These are phyloP conservation scores for Lasioglossum vierecki DNA, from an alignment of 2,888 invertebrate genomes.

Conservation along the genomic window DNA sequence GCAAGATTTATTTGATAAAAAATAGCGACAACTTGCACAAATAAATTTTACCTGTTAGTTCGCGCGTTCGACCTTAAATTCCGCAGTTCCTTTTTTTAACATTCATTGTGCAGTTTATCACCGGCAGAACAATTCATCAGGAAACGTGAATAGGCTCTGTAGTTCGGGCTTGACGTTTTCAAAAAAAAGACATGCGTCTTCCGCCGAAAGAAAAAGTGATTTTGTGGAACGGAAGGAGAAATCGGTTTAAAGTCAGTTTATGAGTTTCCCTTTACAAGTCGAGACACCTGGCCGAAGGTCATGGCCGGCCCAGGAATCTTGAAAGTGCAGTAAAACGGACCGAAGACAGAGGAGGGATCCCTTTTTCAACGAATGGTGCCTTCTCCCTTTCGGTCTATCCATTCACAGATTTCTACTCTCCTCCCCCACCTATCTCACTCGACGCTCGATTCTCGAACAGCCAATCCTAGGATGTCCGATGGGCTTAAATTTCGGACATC, in stretches of 20 bases:
- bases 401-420: conserved; percentile 70
- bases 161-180: conserved; percentile 2
- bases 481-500: no score
- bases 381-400: conserved; percentile 66
- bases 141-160: neutral
- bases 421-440: conserved; percentile 26
- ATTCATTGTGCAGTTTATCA: conserved; percentile 14
- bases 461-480: conserved; percentile 27
- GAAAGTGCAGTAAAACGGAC: conserved; percentile 79
- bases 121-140: conserved; percentile 14
- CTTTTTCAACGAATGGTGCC: conserved; percentile 62
- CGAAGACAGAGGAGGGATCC: conserved; percentile 68
- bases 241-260: conserved; percentile 74
- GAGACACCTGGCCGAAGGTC: conserved; percentile 79
- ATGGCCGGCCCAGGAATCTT: conserved; percentile 74
- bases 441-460: conserved; percentile 49
- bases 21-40: neutral
- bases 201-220: conserved; percentile 48
- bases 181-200: conserved; percentile 15
- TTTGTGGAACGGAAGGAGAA: conserved; percentile 61
- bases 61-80: neutral
- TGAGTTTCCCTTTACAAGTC: conserved; percentile 74
- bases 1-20: neutral
- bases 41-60: neutral
- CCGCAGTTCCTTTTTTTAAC: neutral